A percentile compares a stretch with the other conserved stretches of the same genome.
phyloP scores from a whole-genome alignment of 2,888 invertebrate genomes.

The Parnassius orleans region DNA sequence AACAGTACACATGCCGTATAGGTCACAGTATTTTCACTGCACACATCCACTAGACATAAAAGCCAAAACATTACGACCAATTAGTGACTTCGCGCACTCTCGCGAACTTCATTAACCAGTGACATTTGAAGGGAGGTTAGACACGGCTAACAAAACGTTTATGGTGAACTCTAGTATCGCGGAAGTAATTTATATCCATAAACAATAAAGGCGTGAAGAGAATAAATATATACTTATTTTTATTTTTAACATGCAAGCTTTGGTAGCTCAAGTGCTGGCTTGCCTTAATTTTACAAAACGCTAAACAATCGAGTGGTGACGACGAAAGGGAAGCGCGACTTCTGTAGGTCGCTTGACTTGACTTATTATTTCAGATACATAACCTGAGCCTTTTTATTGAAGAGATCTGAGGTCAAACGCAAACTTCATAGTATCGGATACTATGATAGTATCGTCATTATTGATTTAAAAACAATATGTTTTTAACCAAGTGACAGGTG shows the following conservation, averaged over 20 bases:
- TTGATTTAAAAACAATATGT: too few species aligned
- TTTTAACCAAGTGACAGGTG: too few species aligned
- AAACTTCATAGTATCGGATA: too few species aligned
- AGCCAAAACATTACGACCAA: slow-evolving; percentile 46
- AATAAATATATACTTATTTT: slow-evolving; percentile 19
- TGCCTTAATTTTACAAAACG: not conserved
- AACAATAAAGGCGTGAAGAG: slow-evolving; percentile 12
- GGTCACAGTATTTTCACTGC: slow-evolving; percentile 10
- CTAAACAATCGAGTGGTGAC: too few species aligned
- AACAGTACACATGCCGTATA: slow-evolving; percentile 6
- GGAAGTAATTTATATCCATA: slow-evolving; percentile 11
- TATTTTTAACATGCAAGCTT: not conserved
- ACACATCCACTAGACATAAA: slow-evolving; percentile 11
- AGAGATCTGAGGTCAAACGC: too few species aligned
- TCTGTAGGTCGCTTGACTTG: too few species aligned
- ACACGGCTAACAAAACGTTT: slow-evolving; percentile 42
- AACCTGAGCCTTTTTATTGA: too few species aligned
- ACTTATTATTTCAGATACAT: too few species aligned
- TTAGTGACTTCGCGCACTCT: slow-evolving; percentile 52
- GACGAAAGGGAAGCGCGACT: too few species aligned
- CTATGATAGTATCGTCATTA: too few species aligned
- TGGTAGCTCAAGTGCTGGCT: not conserved
- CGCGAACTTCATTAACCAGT: slow-evolving; percentile 46
- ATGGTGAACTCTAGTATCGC: slow-evolving; percentile 31
- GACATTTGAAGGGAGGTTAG: slow-evolving; percentile 39